Percentiles rank a stretch among this genome's conserved stretches.
These are phyloP conservation scores for Melitaea cinxia DNA, from an alignment of 1,140 invertebrate species.

Conservation along the genomic window DNA sequence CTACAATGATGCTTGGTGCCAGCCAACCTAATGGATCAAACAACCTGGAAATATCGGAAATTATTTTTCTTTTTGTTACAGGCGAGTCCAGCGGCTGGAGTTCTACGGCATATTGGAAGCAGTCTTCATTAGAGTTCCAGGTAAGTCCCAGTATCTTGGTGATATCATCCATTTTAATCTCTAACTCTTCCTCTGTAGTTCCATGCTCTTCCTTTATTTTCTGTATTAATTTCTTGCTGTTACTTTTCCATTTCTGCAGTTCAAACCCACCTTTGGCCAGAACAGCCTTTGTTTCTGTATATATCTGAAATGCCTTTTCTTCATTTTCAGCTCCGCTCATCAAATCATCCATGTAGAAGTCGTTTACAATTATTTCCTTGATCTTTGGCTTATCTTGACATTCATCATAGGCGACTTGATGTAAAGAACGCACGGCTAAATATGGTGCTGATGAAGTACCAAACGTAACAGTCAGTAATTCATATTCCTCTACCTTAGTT, in stretches of 20 bases:
- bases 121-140: constrained; percentile 13
- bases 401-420: constrained; percentile 27
- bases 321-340: constrained; percentile 16
- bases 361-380: constrained; percentile 13
- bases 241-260: constrained; percentile 28
- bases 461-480: constrained; percentile 29
- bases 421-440: constrained; percentile 14
- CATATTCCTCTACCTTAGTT: constrained; percentile 26
- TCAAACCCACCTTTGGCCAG: constrained; percentile 25
- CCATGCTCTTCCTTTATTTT: constrained; percentile 5
- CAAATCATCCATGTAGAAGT: constrained; percentile 34
- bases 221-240: constrained; percentile 19
- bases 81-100: constrained; percentile 1
- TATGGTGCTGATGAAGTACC: constrained; percentile 15
- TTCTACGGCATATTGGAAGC: constrained; percentile 11
- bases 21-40: constrained; percentile 19
- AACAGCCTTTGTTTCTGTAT: not conserved
- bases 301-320: constrained; percentile 1
- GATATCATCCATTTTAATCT: constrained; percentile 7
- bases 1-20: constrained; percentile 8
- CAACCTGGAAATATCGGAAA: constrained; percentile 11
- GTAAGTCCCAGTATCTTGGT: constrained; percentile 13
- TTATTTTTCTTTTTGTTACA: constrained; percentile 16
- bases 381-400: constrained; percentile 16
- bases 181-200: constrained; percentile 3